A percentile compares a stretch with the other conserved stretches of the same genome.
phyloP scores from a whole-genome alignment of 2,888 invertebrate genomes.

The Criorhina ranunculi region DNA sequence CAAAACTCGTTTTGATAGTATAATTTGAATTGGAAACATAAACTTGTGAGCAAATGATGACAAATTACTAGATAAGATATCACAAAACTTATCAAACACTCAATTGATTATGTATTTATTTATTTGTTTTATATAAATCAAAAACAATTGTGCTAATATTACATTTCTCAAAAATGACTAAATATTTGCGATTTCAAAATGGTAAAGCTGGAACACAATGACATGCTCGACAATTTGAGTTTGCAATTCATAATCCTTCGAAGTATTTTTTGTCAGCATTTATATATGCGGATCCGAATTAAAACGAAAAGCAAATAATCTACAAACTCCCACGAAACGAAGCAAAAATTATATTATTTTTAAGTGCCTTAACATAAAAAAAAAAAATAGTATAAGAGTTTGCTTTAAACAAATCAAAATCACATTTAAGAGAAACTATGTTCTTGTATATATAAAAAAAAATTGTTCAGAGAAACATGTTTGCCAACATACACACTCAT shows the following conservation, averaged over 20 bases:
- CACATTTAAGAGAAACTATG: slow-evolving; percentile 3
- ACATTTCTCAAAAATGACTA: too few species aligned
- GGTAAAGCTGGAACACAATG: too few species aligned
- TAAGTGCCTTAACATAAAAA: slow-evolving; percentile 65
- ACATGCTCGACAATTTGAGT: background rate
- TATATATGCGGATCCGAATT: slow-evolving; percentile 7
- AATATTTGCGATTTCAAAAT: too few species aligned
- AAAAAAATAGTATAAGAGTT: slow-evolving; percentile 4
- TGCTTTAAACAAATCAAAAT: slow-evolving; percentile 22
- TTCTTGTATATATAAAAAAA: slow-evolving; percentile 15
- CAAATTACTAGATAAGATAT: background rate
- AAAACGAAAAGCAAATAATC: slow-evolving; percentile 1
- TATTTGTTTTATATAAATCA: too few species aligned
- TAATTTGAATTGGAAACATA: background rate
- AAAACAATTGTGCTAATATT: too few species aligned
- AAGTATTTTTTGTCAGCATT: slow-evolving; percentile 11
- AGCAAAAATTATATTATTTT: slow-evolving; percentile 36
- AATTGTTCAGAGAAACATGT: slow-evolving; percentile 30
- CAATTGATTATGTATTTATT: too few species aligned
- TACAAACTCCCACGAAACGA: slow-evolving; percentile 3
- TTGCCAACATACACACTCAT: slow-evolving; percentile 42
- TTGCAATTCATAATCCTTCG: background rate
- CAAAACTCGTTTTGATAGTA: too few species aligned
- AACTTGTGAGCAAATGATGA: background rate
- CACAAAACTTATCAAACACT: background rate